phyloP scores from a whole-genome alignment of 1,140 invertebrate species.

The Lethocerus indicus region DNA sequence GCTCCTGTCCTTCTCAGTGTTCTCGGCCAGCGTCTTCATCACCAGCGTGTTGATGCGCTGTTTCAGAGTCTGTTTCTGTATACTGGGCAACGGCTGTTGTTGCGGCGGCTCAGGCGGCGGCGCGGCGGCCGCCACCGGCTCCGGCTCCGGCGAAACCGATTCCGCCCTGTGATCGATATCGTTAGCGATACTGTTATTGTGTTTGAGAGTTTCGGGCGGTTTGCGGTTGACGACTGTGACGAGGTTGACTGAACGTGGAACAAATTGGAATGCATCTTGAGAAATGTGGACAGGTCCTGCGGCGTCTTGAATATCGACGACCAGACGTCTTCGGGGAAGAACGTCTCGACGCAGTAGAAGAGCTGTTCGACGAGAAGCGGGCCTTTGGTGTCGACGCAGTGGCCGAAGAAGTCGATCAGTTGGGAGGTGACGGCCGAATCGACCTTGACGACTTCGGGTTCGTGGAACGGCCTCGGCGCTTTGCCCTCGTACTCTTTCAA shows the following conservation, averaged over 20 bases:
- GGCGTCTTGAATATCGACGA: conserved; percentile 70
- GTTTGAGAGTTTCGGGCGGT: too few species aligned
- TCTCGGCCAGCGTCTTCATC: conserved; percentile 76
- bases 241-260: conserved; percentile 77
- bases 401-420: conserved; percentile 57
- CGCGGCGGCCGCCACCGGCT: neutral
- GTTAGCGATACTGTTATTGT: neutral
- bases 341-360: conserved; percentile 60
- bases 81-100: too few species aligned
- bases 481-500: conserved; percentile 42
- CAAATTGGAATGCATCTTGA: conserved; percentile 76
- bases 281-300: conserved; percentile 68
- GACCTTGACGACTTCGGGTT: conserved; percentile 54
- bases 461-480: conserved; percentile 35
- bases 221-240: conserved; percentile 37
- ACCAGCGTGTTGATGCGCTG: conserved; percentile 74
- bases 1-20: conserved; percentile 62
- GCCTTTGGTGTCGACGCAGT: conserved; percentile 58
- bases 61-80: conserved; percentile 53
- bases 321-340: conserved; percentile 60
- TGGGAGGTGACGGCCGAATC: conserved; percentile 61
- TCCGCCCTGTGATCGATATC: conserved; percentile 3
- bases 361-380: conserved; percentile 70
- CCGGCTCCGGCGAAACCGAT: neutral
- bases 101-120: neutral